phyloP scores from a whole-genome alignment of 2,888 invertebrate genomes.

The Volucella inanis region DNA sequence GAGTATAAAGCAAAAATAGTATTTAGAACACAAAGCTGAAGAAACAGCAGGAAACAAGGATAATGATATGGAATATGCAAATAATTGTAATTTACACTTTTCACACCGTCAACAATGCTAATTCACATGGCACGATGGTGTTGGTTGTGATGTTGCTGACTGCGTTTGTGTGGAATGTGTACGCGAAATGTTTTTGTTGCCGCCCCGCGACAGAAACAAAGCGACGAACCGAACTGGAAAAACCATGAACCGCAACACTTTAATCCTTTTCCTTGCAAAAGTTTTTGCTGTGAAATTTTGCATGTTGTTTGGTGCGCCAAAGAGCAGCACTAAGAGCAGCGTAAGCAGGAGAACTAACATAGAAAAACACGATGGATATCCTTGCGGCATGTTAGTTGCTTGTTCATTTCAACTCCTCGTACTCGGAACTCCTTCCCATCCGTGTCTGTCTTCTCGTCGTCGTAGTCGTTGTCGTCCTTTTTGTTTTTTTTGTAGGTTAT shows the following conservation, averaged over 20 bases:
- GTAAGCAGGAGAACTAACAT: too few species aligned
- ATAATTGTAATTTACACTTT: slow-evolving; percentile 74
- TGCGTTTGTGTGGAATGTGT: neutral
- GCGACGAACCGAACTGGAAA: slow-evolving; percentile 70
- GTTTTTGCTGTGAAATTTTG: slow-evolving; percentile 67
- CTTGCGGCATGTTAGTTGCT: slow-evolving; percentile 74
- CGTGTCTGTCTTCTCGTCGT: slow-evolving; percentile 33
- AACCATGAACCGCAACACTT: slow-evolving; percentile 76
- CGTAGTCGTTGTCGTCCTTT: slow-evolving; percentile 29
- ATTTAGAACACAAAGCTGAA: slow-evolving; percentile 46
- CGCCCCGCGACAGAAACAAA: slow-evolving; percentile 53
- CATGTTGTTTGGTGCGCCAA: slow-evolving; percentile 45
- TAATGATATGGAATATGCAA: slow-evolving; percentile 75
- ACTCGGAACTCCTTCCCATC: slow-evolving; percentile 18
- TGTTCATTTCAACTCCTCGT: slow-evolving; percentile 70
- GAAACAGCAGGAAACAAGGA: slow-evolving; percentile 55
- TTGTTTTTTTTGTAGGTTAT: slow-evolving; percentile 58
- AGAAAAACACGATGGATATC: slow-evolving; percentile 44
- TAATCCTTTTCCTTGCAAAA: slow-evolving; percentile 71
- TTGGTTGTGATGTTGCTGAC: neutral
- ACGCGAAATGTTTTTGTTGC: slow-evolving; percentile 29
- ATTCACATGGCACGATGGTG: slow-evolving; percentile 30
- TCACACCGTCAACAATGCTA: slow-evolving; percentile 42
- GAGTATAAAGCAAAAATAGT: slow-evolving; percentile 11
- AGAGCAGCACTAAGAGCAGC: slow-evolving; percentile 2